Percentiles rank a stretch among this genome's conserved stretches.
Evolutionary conservation across 2,113 vertebrate genomes (phyloP).

Genomic region (Phaetusa simplex): DNA sequence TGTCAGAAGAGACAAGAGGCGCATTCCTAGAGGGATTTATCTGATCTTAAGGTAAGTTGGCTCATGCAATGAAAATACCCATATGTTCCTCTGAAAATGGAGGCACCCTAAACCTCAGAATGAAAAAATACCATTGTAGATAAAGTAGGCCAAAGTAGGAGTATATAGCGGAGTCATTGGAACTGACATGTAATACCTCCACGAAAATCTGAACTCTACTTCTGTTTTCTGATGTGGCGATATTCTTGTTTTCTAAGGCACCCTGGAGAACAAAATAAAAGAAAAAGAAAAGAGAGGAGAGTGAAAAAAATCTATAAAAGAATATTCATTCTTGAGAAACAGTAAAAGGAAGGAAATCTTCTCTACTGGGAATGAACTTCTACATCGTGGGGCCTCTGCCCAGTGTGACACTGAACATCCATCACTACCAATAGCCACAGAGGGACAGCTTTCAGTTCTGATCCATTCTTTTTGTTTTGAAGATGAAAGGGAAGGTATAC

Average conservation of each 20-base stretch:
- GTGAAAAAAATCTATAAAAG: neutral
- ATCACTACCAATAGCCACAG: rapidly evolving
- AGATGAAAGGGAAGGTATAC: neutral
- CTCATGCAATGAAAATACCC: neutral
- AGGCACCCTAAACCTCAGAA: neutral
- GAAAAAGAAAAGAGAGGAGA: neutral
- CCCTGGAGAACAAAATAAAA: neutral
- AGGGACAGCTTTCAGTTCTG: neutral
- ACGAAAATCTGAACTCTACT: neutral
- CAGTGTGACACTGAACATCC: neutral
- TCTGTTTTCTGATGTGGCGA: neutral
- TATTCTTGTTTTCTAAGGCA: neutral
- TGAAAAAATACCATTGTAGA: neutral
- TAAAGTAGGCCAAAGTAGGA: neutral
- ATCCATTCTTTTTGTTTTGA: neutral
- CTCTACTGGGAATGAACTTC: rapidly evolving
- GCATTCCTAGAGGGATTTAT: neutral
- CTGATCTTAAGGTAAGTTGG: neutral
- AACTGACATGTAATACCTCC: neutral
- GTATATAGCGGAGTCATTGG: neutral
- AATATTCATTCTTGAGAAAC: neutral
- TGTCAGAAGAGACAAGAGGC: neutral
- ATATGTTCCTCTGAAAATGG: neutral
- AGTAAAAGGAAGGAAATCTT: neutral
- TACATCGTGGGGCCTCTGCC: rapidly evolving